Evolutionary conservation across 2,888 invertebrate species (phyloP), one percentile per base, ranked within the genome.

Genomic region (Ariolimax columbianus): DNA sequence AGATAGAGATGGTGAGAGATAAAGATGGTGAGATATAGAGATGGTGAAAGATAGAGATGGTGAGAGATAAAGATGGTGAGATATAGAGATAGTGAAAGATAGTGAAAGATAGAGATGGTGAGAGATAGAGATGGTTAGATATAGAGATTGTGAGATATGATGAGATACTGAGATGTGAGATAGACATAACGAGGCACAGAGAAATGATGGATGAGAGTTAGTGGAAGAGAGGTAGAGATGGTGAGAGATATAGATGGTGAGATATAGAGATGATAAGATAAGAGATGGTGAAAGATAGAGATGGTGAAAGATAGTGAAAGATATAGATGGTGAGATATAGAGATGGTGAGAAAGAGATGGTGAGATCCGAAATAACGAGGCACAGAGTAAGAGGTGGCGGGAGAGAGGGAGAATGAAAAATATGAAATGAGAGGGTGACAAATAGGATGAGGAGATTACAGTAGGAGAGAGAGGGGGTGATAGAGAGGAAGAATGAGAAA

Each of bases 371-470:
- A 26, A 70, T 9, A 51, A n/a, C 33, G 59, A 66, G n/a, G 33
- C 33, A 66, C 26, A 36, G 40, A 40, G 7, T 38, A 38, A 40
- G 36, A 36, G 43, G 38, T 11, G 43, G 51, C 40, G 23, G 43
- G 55, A 72, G 72, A 82, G 72, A 82, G 72, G 72, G 72, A 82
- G 55, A 72, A 19, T 51, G 51, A 51, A 33, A 72, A 43, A 82
- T 47, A 82, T 40, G 68, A 68, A 80, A 38, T 66, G 43, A 70
- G 30, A 70, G 43, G 43, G 47, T 36, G 38, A 66, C n/a, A 66
- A 23, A 66, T 26, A 66, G 63, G 36, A 11, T 63, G 66, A 79
- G 38, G 63, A 40, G 70, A n/a, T 43, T n/a, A 68, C 43, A 70
- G 80, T 7, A 33, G 51, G 72, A 51, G 0, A 81, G 72, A 72